phyloP scores from a whole-genome alignment of 2,797 vertebrate species.

The Argya squamiceps region DNA sequence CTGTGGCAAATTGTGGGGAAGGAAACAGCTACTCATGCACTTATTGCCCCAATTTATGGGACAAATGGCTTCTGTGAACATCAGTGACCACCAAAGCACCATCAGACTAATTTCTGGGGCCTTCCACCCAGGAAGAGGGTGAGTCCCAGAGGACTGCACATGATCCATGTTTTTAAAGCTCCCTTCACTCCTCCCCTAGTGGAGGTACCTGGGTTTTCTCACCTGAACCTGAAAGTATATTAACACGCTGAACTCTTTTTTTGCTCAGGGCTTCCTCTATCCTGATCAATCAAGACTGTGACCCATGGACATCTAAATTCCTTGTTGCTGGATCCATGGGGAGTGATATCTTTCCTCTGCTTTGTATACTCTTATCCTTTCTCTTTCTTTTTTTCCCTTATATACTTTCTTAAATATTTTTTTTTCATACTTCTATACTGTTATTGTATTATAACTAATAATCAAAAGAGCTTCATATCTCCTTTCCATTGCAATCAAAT shows the following conservation, averaged over 20 bases:
- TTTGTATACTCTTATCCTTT: background rate
- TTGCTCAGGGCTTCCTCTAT: background rate
- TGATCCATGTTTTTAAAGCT: background rate
- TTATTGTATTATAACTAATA: background rate
- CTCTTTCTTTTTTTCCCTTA: background rate
- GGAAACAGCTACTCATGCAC: background rate
- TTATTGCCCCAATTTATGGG: background rate
- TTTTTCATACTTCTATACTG: background rate
- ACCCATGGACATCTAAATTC: background rate
- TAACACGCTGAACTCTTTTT: background rate
- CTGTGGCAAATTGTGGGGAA: background rate
- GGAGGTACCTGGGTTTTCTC: background rate
- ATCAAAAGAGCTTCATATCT: background rate
- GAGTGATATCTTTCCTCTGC: background rate
- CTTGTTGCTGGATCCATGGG: background rate
- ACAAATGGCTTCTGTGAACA: background rate
- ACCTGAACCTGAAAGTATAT: background rate
- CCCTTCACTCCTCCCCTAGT: background rate
- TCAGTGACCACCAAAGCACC: background rate
- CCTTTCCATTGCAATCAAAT: background rate
- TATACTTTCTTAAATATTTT: background rate
- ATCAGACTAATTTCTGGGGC: background rate
- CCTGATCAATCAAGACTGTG: background rate
- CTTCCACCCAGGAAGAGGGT: too few relatives aligned
- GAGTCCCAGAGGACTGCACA: background rate